A percentile compares a stretch with the other conserved stretches of the same genome.
These are phyloP conservation scores for Drosophila lowei DNA, from an alignment of 1,140 invertebrate species.

Conservation along the genomic window DNA sequence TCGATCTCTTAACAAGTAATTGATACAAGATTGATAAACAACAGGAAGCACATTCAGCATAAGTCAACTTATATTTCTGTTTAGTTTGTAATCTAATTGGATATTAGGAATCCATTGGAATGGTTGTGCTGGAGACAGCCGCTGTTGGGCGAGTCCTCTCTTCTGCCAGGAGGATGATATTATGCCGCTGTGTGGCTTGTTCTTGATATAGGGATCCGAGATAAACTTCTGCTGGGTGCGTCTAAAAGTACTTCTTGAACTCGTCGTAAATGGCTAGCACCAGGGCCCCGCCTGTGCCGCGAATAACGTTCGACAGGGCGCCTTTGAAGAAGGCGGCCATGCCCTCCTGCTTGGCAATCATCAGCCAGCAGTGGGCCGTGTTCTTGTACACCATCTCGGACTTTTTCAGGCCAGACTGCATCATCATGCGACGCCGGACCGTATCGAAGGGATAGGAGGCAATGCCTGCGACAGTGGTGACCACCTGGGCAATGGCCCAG, in stretches of 20 bases:
- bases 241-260: conserved; percentile 85
- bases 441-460: conserved; percentile 97
- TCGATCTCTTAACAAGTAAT: too few relatives aligned
- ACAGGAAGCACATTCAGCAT: too few relatives aligned
- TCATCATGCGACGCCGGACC: conserved; percentile 96
- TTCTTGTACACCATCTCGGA: conserved; percentile 90
- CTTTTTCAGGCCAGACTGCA: conserved; percentile 91
- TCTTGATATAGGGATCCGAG: not conserved
- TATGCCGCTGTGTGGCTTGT: too few relatives aligned
- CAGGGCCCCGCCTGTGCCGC: conserved; percentile 91
- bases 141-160: too few relatives aligned
- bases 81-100: too few relatives aligned
- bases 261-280: conserved; percentile 91
- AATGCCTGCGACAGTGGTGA: conserved; percentile 93
- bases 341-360: conserved; percentile 89
- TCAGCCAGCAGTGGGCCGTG: conserved; percentile 90
- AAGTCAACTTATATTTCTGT: too few relatives aligned
- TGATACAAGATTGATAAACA: too few relatives aligned
- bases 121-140: too few relatives aligned
- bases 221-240: not conserved
- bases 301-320: conserved; percentile 90
- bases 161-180: not conserved
- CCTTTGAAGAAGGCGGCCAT: conserved; percentile 91
- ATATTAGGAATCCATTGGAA: too few relatives aligned
- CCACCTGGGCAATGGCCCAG: conserved; percentile 85